These are phyloP conservation scores for Mastomys natalensis DNA, from an alignment of 2,113 vertebrate species.

Conservation along the genomic window DNA sequence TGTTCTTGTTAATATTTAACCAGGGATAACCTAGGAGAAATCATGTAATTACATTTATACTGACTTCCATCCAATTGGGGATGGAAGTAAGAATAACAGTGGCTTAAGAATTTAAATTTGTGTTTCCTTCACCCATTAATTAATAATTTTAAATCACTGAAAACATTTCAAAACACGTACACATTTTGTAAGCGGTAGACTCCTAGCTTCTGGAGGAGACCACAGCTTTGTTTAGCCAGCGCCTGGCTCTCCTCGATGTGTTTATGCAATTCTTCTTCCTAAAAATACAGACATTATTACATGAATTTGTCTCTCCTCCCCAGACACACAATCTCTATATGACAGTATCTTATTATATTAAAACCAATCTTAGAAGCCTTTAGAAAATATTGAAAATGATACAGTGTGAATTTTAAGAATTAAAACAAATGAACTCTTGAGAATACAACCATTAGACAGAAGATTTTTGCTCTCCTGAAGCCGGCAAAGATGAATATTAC, in stretches of 20 bases:
- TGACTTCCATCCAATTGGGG: not conserved
- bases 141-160: not conserved
- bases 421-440: not conserved
- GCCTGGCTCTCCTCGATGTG: slow-evolving; percentile 62
- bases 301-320: slow-evolving; percentile 2
- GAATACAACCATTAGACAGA: slow-evolving; percentile 27
- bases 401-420: slow-evolving; percentile 28
- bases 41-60: not conserved
- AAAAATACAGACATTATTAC: slow-evolving; percentile 49
- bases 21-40: not conserved
- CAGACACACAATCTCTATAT: not conserved
- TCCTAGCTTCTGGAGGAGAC: slow-evolving; percentile 63
- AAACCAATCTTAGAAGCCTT: not conserved
- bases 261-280: slow-evolving; percentile 77
- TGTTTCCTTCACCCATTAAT: not conserved
- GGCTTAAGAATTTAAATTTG: not conserved
- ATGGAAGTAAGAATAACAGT: not conserved
- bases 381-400: not conserved
- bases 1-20: not conserved
- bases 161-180: slow-evolving; percentile 72
- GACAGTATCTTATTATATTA: slow-evolving; percentile 2
- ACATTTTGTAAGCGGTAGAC: slow-evolving; percentile 68
- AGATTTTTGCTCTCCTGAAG: not conserved
- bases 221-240: slow-evolving; percentile 71
- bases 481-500: not conserved